Evolutionary conservation across 2,113 vertebrate genomes (phyloP).

Genomic region (Oenanthe oenanthe): DNA sequence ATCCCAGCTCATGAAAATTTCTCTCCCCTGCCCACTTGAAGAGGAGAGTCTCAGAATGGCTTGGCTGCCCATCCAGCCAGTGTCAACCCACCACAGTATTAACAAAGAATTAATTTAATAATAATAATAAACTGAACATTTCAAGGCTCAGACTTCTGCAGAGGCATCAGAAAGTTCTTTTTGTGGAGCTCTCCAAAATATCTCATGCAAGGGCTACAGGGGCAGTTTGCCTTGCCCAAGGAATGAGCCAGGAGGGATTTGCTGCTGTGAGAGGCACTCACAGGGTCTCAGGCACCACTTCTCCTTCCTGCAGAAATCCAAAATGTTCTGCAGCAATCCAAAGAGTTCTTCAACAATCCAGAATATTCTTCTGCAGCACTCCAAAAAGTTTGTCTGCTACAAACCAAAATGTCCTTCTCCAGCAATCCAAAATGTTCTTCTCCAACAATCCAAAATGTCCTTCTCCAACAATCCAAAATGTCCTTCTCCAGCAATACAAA

Average conservation of each 20-base stretch:
- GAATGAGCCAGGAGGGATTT: background rate
- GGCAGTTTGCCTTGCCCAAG: background rate
- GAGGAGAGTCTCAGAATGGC: background rate
- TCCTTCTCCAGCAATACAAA: too few species aligned
- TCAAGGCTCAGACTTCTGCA: background rate
- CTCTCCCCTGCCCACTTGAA: background rate
- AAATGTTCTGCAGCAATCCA: rapidly evolving
- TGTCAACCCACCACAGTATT: background rate
- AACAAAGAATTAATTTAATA: background rate
- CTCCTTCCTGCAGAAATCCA: background rate
- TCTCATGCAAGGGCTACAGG: background rate
- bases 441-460: background rate
- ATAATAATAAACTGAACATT: rapidly evolving
- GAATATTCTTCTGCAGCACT: background rate
- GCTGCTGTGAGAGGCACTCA: background rate
- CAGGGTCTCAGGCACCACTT: background rate
- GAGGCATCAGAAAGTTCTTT: background rate
- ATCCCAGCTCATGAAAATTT: background rate
- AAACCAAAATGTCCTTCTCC: too few species aligned
- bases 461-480: too few species aligned
- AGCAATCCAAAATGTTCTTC: background rate
- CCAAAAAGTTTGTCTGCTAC: too few species aligned
- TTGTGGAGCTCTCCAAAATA: background rate
- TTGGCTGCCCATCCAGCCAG: background rate
- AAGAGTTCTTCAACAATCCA: background rate